Evolutionary conservation across 2,797 vertebrate genomes (phyloP).

Genomic region (Spatula versicolor): DNA sequence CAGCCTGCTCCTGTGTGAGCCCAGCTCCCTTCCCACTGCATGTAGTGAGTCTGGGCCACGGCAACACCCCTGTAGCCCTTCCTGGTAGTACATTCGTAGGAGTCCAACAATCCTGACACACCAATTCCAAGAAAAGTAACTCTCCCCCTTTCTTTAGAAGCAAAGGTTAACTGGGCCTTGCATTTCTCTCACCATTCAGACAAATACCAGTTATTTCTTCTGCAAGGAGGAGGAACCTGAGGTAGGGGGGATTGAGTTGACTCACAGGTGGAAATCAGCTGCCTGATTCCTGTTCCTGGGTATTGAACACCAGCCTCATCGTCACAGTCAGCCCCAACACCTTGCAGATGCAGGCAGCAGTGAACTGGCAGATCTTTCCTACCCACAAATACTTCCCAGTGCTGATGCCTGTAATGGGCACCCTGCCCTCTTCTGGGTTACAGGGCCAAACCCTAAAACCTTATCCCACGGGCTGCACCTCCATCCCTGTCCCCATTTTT

Average conservation of each 20-base stretch:
- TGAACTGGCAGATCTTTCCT: not conserved
- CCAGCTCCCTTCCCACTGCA: not conserved
- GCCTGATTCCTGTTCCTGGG: not conserved
- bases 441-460: not conserved
- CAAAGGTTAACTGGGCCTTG: not conserved
- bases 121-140: not conserved
- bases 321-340: not conserved
- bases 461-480: not conserved
- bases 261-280: not conserved
- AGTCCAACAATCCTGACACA: not conserved
- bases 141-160: not conserved
- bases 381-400: not conserved
- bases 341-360: not conserved
- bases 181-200: not conserved
- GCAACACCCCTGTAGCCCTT: not conserved
- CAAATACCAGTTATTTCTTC: constrained; percentile 9
- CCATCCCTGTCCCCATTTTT: not conserved
- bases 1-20: not conserved
- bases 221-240: not conserved
- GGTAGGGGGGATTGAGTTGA: not conserved
- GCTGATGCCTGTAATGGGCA: not conserved
- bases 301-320: not conserved
- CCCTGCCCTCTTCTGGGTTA: not conserved
- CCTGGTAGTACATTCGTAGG: not conserved
- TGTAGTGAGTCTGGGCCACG: not conserved